phyloP scores from a whole-genome alignment of 2,797 vertebrate genomes.

The Sorex maritimensis region DNA sequence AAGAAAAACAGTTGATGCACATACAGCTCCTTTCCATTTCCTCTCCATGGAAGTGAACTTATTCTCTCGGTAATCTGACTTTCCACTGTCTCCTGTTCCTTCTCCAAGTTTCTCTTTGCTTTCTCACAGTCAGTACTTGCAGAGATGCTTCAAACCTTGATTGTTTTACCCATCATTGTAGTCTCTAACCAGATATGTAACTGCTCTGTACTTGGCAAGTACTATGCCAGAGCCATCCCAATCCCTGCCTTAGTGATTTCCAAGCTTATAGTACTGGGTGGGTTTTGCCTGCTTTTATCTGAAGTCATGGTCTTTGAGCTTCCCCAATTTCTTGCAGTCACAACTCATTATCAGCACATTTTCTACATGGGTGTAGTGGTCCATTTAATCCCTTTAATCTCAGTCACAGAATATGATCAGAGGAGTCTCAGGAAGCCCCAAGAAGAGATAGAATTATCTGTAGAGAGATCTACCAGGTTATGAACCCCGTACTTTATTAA shows the following conservation, averaged over 20 bases:
- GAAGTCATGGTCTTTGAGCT: not conserved
- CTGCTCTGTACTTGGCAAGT: not conserved
- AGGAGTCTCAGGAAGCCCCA: not conserved
- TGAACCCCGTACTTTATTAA: not conserved
- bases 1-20: too few relatives aligned
- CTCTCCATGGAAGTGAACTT: not conserved
- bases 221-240: not conserved
- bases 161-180: not conserved
- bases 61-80: not conserved
- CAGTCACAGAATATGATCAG: not conserved
- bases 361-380: not conserved
- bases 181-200: constrained; percentile 19
- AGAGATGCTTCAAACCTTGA: not conserved
- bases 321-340: not conserved
- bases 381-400: not conserved
- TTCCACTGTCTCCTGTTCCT: not conserved
- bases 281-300: not conserved
- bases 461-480: not conserved
- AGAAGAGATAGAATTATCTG: not conserved
- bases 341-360: not conserved
- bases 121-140: not conserved
- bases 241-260: not conserved
- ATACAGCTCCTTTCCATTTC: not conserved
- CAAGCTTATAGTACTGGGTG: not conserved
- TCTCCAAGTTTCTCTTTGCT: not conserved